Percentiles rank a stretch among this genome's conserved stretches.
phyloP scores from a whole-genome alignment of 2,113 vertebrate genomes.

The Ranitomeya imitator region DNA sequence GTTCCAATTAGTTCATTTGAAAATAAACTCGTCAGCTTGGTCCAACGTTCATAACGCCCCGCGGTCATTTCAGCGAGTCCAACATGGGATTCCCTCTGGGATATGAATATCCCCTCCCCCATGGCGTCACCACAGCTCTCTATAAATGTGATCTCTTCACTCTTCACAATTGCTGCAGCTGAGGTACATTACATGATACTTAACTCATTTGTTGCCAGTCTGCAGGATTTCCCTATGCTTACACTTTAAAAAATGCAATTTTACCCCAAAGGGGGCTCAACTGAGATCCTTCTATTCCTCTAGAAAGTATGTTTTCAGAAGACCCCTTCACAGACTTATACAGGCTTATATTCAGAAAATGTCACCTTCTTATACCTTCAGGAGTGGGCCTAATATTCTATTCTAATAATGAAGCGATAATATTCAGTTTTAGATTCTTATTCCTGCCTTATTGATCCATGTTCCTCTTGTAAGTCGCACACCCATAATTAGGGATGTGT shows the following conservation, averaged over 20 bases:
- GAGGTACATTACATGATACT: conserved; percentile 15
- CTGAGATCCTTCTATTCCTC: background rate
- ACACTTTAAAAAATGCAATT: background rate
- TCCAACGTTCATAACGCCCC: background rate
- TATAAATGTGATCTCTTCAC: conserved; percentile 37
- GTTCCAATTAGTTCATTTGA: conserved; percentile 52
- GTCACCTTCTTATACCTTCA: background rate
- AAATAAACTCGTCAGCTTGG: conserved; percentile 47
- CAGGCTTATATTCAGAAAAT: background rate
- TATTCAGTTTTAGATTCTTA: no score
- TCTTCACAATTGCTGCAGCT: conserved; percentile 30
- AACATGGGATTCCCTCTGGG: conserved; percentile 46
- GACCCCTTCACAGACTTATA: background rate
- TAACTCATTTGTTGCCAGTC: conserved; percentile 22
- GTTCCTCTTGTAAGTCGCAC: background rate
- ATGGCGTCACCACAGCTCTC: conserved; percentile 24
- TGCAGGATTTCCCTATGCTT: background rate
- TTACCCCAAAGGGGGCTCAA: no score
- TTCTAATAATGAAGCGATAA: no score
- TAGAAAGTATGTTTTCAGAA: background rate
- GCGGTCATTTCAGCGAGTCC: conserved; percentile 17
- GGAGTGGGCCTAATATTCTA: no score
- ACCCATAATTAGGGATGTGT: background rate
- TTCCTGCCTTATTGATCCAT: no score
- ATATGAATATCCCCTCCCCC: conserved; percentile 20